Base-by-base conservation (phyloP, 2,797 vertebrate genomes). In the Buceros bicornis region DNA sequence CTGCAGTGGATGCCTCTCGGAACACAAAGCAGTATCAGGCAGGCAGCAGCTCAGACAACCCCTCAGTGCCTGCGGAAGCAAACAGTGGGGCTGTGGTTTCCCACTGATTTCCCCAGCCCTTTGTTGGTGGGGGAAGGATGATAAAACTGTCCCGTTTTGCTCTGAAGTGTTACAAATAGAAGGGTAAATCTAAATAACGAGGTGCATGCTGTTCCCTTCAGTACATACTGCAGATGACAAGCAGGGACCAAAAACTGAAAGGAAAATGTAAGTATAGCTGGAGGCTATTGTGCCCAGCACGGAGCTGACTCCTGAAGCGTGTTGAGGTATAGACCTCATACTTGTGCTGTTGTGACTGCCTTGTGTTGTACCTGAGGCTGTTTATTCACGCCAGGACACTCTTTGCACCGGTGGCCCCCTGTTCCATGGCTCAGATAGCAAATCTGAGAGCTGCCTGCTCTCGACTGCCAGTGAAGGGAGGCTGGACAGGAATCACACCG, bases 101-200 rank as follows among this genome's bases (percentile, higher is more conserved):
- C 72, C 61, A n/a, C 64, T 2, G 28, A 61, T 58, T 56, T 53
- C 51, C 45, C 26, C 58, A 89, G 78, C 79, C 73, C 62, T 72
- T 3, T 4, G 40, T 1, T 87, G 26, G 7, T 29, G 45, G 42
- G 47, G 48, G 20, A 7, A 87, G 24, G 40, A 35, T 80, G 72
- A 31, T 51, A 37, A 86, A 93, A 72, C 35, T 45, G 8, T 87
- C 77, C 56, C 56, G 73, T 48, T 87, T 74, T 84, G 37, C 65
- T 89, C 82, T n/a, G 40, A 53, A 53, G 43, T 35, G 43, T 72
- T 82, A 50, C 43, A 54, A 70, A 81, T 70, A 50, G 71, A 84
- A 51, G 8, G 2, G 53, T 81, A 74, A 84, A 91, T 77, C 57
- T 72, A 65, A 90, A 74, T 82, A 91, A 93, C 5, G 65, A 91